These are phyloP conservation scores for Tinea trinotella DNA, from an alignment of 2,888 invertebrate genomes.

Conservation along the genomic window DNA sequence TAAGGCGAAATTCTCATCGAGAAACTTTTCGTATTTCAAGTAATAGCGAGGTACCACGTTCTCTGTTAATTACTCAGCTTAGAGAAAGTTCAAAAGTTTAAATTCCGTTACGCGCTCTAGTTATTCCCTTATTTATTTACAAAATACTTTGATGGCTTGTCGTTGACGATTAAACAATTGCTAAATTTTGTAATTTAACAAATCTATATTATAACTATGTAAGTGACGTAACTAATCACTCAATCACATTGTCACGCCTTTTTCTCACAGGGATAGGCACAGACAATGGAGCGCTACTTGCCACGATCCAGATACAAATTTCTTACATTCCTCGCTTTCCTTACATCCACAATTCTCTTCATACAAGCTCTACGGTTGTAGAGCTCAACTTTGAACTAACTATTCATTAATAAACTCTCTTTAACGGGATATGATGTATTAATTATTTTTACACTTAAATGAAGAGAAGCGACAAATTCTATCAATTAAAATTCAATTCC, in stretches of 20 bases:
- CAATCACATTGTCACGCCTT: too few species aligned
- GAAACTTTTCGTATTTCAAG: slow-evolving; percentile 47
- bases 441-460: neutral
- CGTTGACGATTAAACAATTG: neutral
- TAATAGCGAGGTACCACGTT: slow-evolving; percentile 31
- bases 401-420: neutral
- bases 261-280: too few species aligned
- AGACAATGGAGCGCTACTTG: too few species aligned
- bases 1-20: slow-evolving; percentile 41
- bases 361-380: too few species aligned
- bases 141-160: neutral
- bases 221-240: too few species aligned
- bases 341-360: too few species aligned
- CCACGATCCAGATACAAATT: too few species aligned
- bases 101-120: slow-evolving; percentile 29
- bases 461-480: neutral
- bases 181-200: neutral
- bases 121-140: slow-evolving; percentile 17
- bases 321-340: too few species aligned
- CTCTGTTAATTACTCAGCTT: slow-evolving; percentile 47
- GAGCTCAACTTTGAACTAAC: too few species aligned
- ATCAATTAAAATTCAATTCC: neutral
- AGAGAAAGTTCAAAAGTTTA: slow-evolving; percentile 36
- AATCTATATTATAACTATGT: neutral
- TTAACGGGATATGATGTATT: neutral